Evolutionary conservation across 1,140 invertebrate genomes (phyloP), one percentile per base, ranked within the genome.

Genomic region (Parapsyche elsis): DNA sequence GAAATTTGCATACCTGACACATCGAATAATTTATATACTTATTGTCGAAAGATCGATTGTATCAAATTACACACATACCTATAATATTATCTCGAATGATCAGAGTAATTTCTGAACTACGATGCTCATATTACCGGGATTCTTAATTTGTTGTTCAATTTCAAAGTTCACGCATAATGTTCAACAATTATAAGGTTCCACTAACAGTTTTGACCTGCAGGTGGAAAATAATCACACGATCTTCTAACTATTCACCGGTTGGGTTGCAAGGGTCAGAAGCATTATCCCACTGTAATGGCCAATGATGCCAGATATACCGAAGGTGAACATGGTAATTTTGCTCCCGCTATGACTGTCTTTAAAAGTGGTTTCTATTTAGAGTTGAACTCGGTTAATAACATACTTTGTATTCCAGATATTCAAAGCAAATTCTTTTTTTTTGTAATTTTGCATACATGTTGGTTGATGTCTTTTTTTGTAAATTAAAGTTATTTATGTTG

Each of bases 181-280:
- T 53, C 49, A 53, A 16, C 49, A 53, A 53, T 53, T 53, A 81
- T 61, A 78, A 80, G 21, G 80, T 80, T 80, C 75, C 77, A 77
- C 73, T 80, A 80, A 80, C 74, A 9, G 19, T n/a, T 16, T 53
- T 26, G 49, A 46, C 78, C 78, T 16, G 24, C 23, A 61, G 74
- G 81, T 78, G 74, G 73, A 79, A 74, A 77, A 80, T 80, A 71
- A 76, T 79, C 78, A 70, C 74, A 77, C 16, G 74, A 82, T 80
- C 75, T 80, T 64, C 38, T 44, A 70, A 53, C 49, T 71, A 16
- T 44, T 71, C 38, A 16, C 44, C 78, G 45, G 23, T 38, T 21
- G 67, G 80, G 57, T 75, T 73, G 57, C 1, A 19, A 71, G 78
- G 70, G 78, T 80, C 78, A 77, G 74, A 46, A 44, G n/a, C 7